Evolutionary conservation across 2,113 vertebrate species (phyloP), one percentile per base, ranked within the genome.

Genomic region (Hemiprocne comata): DNA sequence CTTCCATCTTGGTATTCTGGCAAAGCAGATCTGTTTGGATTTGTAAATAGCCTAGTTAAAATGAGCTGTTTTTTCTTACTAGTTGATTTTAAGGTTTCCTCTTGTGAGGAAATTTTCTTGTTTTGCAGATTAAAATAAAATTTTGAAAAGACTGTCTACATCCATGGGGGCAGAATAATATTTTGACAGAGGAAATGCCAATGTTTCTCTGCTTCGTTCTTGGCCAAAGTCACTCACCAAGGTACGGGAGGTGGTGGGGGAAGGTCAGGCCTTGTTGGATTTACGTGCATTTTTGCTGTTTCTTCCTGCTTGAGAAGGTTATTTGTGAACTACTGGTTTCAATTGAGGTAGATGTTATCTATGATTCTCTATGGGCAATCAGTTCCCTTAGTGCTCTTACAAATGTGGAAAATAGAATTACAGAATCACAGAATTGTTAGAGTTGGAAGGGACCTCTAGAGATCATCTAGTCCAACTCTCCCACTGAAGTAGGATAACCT

Each of bases 91-190:
- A 93, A 94, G 88, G 53, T 93, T 94, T 88, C 64, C 53, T 93
- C 67, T 84, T 88, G 79, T 90, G 75, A 92, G 75, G 90, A 97
- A 96, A 95, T 86, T 77, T 94, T 93, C 91, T 90, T 88, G 90
- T 91, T 97, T 96, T 96, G 72, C 51, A 94, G 95, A 96, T 90
- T 95, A 96, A 97, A 96, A 96, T 86, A 58, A 48, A 93, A 93
- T 96, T 97, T 97, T 94, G 75, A 93, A 97, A 94, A 90, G 79
- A 71, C 48, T 69, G 69, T 88, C 90, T 93, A 55, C 79, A 71
- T 71, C 72, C 90, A 92, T 77, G 87, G 90, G 87, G 87, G 90
- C 21, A 97, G 82, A 96, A 94, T 80, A 96, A 95, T 97, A 96
- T 96, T 96, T 96, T 94, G 75, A 96, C 72, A 97, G 92, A 95